Evolutionary conservation across 2,797 vertebrate genomes (phyloP), one percentile per base, ranked within the genome.

Genomic region (Acipenser ruthenus): DNA sequence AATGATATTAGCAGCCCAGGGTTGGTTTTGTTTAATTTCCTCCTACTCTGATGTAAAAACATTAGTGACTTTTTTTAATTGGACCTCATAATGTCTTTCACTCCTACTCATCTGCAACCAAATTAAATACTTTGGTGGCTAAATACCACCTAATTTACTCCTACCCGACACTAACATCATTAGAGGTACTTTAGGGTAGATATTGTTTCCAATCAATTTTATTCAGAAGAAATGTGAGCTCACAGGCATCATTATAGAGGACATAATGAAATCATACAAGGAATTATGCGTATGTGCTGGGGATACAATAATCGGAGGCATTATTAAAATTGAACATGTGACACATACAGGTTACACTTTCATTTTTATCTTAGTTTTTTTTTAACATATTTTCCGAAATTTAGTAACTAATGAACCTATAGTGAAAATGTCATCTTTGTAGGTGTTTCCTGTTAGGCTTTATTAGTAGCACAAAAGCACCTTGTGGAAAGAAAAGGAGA

Each of bases 41-140:
- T 95, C 96, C 95, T 90, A 96, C 95, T 91, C 93, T 90, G 88
- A 94, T 97, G 96, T 98, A 94, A 92, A 94, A 94, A 95, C 95
- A 97, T 97, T 94, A 98, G 88, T 82, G 90, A 88, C 88, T 91
- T 37, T 37, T 37, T 94, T 91, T 82, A 93, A 93, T 93, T 92
- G 88, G 92, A 89, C 87, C 88, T 90, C 87, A 87, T 94, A 93
- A 93, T 94, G 91, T 91, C 89, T 90, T 74, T 65, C 85, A 85
- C 88, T 82, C 93, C 93, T 89, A 93, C 93, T 90, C 89, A 70
- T 87, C 91, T 79, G 86, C 85, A 86, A 91, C 90, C 92, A 94
- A 95, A 97, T 96, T 93, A 97, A 96, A 93, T 91, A 92, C 90
- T 92, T 92, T 84, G 82, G 88, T 89, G 88, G 86, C 89, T 93